These are phyloP conservation scores for Samia ricini DNA, from an alignment of 1,140 invertebrate species.

Conservation along the genomic window DNA sequence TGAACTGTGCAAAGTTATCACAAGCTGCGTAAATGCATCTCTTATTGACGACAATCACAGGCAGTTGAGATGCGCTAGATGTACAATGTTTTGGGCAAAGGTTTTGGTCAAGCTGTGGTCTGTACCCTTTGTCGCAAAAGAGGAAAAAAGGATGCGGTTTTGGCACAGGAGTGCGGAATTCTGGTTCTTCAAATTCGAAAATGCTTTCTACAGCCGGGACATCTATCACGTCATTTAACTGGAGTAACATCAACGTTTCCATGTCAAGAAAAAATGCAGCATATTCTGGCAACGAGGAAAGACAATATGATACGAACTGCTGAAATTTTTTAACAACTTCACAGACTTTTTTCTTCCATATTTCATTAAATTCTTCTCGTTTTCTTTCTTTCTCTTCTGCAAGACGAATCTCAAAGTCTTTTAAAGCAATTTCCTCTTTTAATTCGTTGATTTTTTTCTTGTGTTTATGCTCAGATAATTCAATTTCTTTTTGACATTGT, in stretches of 20 bases:
- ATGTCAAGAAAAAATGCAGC: conserved; percentile 66
- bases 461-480: conserved; percentile 40
- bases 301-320: conserved; percentile 54
- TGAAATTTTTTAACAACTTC: conserved; percentile 62
- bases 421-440: conserved; percentile 36
- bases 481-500: conserved; percentile 43
- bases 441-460: conserved; percentile 46
- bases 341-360: conserved; percentile 62
- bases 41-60: conserved; percentile 60
- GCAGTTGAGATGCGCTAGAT: conserved; percentile 50
- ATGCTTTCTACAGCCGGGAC: conserved; percentile 49
- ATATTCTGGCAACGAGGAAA: conserved; percentile 55
- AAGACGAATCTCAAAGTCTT: conserved; percentile 52
- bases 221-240: conserved; percentile 47
- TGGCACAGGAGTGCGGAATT: conserved; percentile 38
- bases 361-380: conserved; percentile 38
- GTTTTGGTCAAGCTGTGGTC: conserved; percentile 39
- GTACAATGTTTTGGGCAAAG: conserved; percentile 55
- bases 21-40: conserved; percentile 57
- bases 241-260: conserved; percentile 64
- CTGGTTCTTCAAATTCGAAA: conserved; percentile 39
- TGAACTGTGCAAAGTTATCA: conserved; percentile 50
- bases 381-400: conserved; percentile 47
- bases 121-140: conserved; percentile 54
- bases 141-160: conserved; percentile 55